These are phyloP conservation scores for Centruroides vittatus DNA, from an alignment of 1,140 invertebrate species.

Conservation along the genomic window DNA sequence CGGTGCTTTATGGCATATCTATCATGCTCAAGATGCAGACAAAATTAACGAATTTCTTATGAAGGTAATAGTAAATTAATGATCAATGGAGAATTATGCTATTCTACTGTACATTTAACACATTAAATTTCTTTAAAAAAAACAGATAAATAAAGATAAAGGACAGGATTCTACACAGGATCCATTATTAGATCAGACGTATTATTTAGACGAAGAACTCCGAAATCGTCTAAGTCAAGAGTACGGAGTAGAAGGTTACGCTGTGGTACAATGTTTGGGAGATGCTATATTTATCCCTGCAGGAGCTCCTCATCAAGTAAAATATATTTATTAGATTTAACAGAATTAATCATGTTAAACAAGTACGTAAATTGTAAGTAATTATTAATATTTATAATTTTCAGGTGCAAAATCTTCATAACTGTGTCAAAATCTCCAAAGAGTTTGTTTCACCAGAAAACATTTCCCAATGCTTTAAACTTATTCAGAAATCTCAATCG, in stretches of 20 bases:
- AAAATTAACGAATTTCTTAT: constrained; percentile 90
- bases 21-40: constrained; percentile 82
- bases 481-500: constrained; percentile 88
- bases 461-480: constrained; percentile 85
- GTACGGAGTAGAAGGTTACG: constrained; percentile 87
- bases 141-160: constrained; percentile 53
- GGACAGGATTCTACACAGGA: constrained; percentile 80
- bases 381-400: constrained; percentile 25
- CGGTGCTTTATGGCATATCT: constrained; percentile 97
- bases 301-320: constrained; percentile 86
- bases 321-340: too few species aligned
- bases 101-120: too few species aligned
- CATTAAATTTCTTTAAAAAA: too few species aligned
- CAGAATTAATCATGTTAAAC: too few species aligned
- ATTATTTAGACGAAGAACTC: constrained; percentile 77
- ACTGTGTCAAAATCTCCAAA: constrained; percentile 94
- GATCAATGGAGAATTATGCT: too few species aligned
- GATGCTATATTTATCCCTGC: constrained; percentile 96
- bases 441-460: constrained; percentile 98
- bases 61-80: constrained; percentile 32
- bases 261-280: constrained; percentile 90
- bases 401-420: constrained; percentile 87
- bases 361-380: too few species aligned
- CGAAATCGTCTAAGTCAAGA: constrained; percentile 75
- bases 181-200: constrained; percentile 94